Evolutionary conservation across 2,888 invertebrate genomes (phyloP).

Genomic region (Aricia artaxerxes): DNA sequence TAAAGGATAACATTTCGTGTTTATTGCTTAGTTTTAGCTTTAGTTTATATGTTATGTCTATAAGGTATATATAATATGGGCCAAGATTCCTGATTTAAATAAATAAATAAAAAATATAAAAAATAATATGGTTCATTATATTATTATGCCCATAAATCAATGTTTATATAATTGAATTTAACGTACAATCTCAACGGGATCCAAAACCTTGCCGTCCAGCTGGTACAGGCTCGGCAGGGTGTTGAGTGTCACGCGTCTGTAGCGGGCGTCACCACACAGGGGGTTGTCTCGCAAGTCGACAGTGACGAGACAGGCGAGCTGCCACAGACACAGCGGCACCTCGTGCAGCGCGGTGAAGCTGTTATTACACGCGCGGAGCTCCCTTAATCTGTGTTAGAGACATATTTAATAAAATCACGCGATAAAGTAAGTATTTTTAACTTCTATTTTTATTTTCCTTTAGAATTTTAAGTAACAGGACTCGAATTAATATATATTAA

Average conservation of each 20-base stretch:
- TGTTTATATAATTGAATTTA: not conserved
- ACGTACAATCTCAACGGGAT: conserved; percentile 50
- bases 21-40: too few relatives aligned
- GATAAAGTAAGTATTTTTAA: too few relatives aligned
- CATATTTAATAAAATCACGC: not conserved
- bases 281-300: conserved; percentile 70
- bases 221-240: conserved; percentile 60
- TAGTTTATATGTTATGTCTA: too few relatives aligned
- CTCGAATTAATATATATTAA: too few relatives aligned
- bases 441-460: too few relatives aligned
- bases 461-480: too few relatives aligned
- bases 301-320: conserved; percentile 56
- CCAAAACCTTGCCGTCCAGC: conserved; percentile 58
- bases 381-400: conserved; percentile 54
- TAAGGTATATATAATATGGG: too few relatives aligned
- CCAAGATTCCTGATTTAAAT: too few relatives aligned
- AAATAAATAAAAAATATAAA: too few relatives aligned
- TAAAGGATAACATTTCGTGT: too few relatives aligned
- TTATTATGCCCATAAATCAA: not conserved
- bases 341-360: conserved; percentile 59
- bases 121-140: not conserved
- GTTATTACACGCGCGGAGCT: conserved; percentile 66
- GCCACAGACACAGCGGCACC: conserved; percentile 67
- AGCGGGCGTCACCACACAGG: conserved; percentile 58
- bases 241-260: conserved; percentile 62